Percentiles rank a stretch among this genome's conserved stretches.
phyloP scores from a whole-genome alignment of 2,113 vertebrate genomes.

The Microtus montanus region DNA sequence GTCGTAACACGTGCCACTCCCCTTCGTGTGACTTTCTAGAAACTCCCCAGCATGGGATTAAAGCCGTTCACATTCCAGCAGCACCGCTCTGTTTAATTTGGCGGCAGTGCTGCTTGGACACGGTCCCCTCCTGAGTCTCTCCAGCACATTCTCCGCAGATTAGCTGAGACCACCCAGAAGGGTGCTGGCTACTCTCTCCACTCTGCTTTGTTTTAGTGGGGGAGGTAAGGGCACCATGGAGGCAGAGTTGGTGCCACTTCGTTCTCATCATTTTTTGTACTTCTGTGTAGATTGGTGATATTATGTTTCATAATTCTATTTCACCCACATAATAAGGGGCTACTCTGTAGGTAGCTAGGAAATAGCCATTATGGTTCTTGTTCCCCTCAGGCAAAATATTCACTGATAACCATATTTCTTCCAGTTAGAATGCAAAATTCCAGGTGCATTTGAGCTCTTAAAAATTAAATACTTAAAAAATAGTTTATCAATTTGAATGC shows the following conservation, averaged over 20 bases:
- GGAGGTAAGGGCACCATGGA: too few species aligned
- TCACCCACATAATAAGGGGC: not conserved
- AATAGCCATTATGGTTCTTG: not conserved
- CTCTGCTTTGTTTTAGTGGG: not conserved
- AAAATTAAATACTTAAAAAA: not conserved
- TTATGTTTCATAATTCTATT: not conserved
- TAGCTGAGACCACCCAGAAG: not conserved
- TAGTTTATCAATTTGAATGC: not conserved
- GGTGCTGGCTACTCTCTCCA: fast-evolving
- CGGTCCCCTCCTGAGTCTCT: too few species aligned
- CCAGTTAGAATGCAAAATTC: not conserved
- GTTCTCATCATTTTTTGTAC: not conserved
- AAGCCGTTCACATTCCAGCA: not conserved
- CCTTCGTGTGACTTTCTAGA: conserved; percentile 11
- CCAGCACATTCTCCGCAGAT: not conserved
- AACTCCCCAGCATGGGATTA: not conserved
- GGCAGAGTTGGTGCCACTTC: too few species aligned
- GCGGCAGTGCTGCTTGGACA: not conserved
- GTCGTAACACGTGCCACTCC: not conserved
- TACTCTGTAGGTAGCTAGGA: not conserved
- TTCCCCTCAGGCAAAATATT: not conserved
- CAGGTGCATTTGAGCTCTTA: not conserved
- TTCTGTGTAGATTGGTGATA: not conserved
- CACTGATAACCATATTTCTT: not conserved
- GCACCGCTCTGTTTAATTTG: not conserved